A percentile compares a stretch with the other conserved stretches of the same genome.
phyloP scores from a whole-genome alignment of 2,888 invertebrate species.

The Dendrolimus houi region DNA sequence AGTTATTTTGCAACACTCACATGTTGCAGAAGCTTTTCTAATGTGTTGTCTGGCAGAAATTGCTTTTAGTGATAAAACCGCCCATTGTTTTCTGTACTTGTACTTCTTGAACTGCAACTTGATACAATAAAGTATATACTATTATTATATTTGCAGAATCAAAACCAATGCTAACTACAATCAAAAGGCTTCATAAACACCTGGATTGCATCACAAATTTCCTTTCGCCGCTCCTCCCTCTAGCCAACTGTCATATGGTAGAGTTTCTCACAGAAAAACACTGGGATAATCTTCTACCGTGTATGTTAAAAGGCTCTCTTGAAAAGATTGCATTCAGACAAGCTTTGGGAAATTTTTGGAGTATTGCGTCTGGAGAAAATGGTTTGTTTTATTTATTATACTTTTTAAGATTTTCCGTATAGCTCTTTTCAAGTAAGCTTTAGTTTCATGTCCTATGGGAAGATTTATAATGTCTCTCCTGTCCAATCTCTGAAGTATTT shows the following conservation, averaged over 20 bases:
- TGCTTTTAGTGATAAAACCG: too few relatives aligned
- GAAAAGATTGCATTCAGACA: conserved; percentile 45
- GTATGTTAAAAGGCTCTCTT: conserved; percentile 66
- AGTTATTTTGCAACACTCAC: too few relatives aligned
- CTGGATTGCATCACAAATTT: conserved; percentile 72
- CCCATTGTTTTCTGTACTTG: too few relatives aligned
- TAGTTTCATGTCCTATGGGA: too few relatives aligned
- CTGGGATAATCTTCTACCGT: conserved; percentile 79
- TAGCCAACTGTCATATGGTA: conserved; percentile 87
- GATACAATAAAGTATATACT: neutral
- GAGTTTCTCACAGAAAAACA: conserved; percentile 78
- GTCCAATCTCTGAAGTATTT: too few relatives aligned
- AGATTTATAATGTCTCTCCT: too few relatives aligned
- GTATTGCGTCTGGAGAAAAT: neutral
- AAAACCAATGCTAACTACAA: conserved; percentile 28
- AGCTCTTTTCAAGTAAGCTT: too few relatives aligned
- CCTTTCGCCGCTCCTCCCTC: conserved; percentile 74
- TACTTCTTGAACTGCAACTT: too few relatives aligned
- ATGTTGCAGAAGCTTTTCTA: too few relatives aligned
- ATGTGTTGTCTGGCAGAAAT: too few relatives aligned
- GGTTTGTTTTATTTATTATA: neutral
- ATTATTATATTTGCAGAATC: too few relatives aligned
- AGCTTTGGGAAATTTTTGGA: conserved; percentile 71
- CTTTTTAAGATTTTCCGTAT: too few relatives aligned
- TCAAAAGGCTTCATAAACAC: conserved; percentile 35